Percentiles rank a stretch among this genome's conserved stretches.
phyloP scores from a whole-genome alignment of 2,888 invertebrate species.

The Lepidonotus clava region DNA sequence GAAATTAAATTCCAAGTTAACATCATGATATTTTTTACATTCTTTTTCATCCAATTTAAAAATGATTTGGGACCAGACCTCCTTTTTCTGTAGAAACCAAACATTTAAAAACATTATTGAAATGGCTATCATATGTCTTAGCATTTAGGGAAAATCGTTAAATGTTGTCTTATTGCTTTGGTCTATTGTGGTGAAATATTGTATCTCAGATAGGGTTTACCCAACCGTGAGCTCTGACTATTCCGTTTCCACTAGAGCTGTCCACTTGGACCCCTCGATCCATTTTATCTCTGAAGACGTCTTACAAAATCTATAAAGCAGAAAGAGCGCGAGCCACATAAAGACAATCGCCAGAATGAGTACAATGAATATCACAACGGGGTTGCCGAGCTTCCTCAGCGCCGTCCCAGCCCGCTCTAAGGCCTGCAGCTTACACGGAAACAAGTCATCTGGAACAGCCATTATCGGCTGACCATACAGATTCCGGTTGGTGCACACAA shows the following conservation, averaged over 20 bases:
- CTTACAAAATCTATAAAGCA: conserved; percentile 20
- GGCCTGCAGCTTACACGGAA: conserved; percentile 19
- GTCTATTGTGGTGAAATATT: too few relatives aligned
- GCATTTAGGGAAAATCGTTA: too few relatives aligned
- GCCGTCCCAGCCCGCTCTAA: not conserved
- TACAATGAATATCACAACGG: conserved; percentile 8
- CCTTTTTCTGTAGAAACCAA: too few relatives aligned
- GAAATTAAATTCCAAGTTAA: too few relatives aligned
- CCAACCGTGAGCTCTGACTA: too few relatives aligned
- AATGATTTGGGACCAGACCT: too few relatives aligned
- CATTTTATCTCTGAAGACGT: conserved; percentile 35
- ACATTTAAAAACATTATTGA: too few relatives aligned
- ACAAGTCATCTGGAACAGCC: conserved; percentile 19
- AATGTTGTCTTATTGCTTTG: too few relatives aligned
- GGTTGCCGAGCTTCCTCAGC: not conserved
- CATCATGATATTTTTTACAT: too few relatives aligned
- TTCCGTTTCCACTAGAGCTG: conserved; percentile 28
- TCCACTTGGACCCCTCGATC: conserved; percentile 30
- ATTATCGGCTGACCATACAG: conserved; percentile 36
- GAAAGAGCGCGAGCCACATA: not conserved
- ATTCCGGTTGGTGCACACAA: conserved; percentile 10
- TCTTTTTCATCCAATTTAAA: too few relatives aligned
- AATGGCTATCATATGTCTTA: too few relatives aligned
- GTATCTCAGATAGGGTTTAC: too few relatives aligned
- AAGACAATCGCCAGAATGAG: not conserved